A percentile compares a stretch with the other conserved stretches of the same genome.
phyloP scores from a whole-genome alignment of 1,140 invertebrate species.

The Bombus cullumanus region DNA sequence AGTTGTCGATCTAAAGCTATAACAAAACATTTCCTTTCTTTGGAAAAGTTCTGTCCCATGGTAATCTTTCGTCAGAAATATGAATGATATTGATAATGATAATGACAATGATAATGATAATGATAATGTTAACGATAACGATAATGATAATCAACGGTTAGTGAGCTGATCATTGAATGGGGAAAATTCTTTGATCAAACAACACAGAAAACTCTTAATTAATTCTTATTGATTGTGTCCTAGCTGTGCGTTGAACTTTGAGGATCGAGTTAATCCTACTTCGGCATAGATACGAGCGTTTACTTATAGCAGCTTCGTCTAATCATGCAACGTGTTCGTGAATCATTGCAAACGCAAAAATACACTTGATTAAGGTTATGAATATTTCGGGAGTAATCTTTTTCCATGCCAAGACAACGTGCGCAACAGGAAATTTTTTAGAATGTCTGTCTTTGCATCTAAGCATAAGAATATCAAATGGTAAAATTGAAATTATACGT shows the following conservation, averaged over 20 bases:
- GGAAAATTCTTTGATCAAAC: slow-evolving; percentile 44
- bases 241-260: slow-evolving; percentile 24
- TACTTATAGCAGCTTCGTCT: neutral
- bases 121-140: too few species aligned
- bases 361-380: too few species aligned
- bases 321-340: neutral
- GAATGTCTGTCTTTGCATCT: too few species aligned
- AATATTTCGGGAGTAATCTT: too few species aligned
- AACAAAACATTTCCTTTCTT: neutral
- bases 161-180: slow-evolving; percentile 20
- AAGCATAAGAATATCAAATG: too few species aligned
- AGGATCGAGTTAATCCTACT: slow-evolving; percentile 43
- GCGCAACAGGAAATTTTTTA: too few species aligned
- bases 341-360: neutral
- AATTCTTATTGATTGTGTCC: slow-evolving; percentile 59
- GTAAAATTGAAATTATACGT: neutral
- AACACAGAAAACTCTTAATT: slow-evolving; percentile 50
- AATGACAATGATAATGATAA: too few species aligned
- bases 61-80: too few species aligned
- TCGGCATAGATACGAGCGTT: neutral
- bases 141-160: slow-evolving; percentile 39
- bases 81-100: too few species aligned
- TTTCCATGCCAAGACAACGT: too few species aligned
- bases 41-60: too few species aligned
- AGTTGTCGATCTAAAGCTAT: slow-evolving; percentile 4